These are phyloP conservation scores for Sebastiscus albofasciatus DNA, from an alignment of 2,797 vertebrate species.

Conservation along the genomic window DNA sequence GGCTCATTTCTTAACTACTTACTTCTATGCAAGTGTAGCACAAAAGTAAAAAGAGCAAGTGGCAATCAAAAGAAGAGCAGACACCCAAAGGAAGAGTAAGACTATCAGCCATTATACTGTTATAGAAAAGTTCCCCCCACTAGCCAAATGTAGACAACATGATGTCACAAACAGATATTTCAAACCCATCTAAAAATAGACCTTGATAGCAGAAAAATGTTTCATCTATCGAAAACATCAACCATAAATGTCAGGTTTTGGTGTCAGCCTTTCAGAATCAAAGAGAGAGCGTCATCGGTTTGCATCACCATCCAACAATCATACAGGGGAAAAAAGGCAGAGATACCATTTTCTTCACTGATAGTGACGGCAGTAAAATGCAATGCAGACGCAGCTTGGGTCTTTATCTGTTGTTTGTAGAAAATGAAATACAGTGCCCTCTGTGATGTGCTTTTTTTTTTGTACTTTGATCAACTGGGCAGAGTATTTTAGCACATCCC, in stretches of 20 bases:
- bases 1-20: not conserved
- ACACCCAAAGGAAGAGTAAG: not conserved
- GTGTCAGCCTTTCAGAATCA: slow-evolving; percentile 21
- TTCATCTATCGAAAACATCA: slow-evolving; percentile 6
- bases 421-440: not conserved
- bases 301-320: slow-evolving; percentile 11
- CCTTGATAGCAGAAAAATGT: not conserved
- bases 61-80: not conserved
- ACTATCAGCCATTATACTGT: not conserved
- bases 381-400: slow-evolving; percentile 5
- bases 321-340: not conserved
- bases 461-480: slow-evolving; percentile 10
- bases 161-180: slow-evolving; percentile 6
- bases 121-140: not conserved
- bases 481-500: not conserved
- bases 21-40: not conserved
- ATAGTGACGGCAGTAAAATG: slow-evolving; percentile 28
- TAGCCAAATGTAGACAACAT: not conserved
- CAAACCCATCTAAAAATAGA: slow-evolving; percentile 20
- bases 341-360: not conserved
- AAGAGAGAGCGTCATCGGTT: slow-evolving; percentile 16
- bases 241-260: slow-evolving; percentile 6
- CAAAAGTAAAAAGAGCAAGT: not conserved
- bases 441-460: slow-evolving; percentile 29
- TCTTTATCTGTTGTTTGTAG: slow-evolving; percentile 40